Conservation (phyloP, 2,888 invertebrate species). For the Plemyria rubiginata region DNA sequence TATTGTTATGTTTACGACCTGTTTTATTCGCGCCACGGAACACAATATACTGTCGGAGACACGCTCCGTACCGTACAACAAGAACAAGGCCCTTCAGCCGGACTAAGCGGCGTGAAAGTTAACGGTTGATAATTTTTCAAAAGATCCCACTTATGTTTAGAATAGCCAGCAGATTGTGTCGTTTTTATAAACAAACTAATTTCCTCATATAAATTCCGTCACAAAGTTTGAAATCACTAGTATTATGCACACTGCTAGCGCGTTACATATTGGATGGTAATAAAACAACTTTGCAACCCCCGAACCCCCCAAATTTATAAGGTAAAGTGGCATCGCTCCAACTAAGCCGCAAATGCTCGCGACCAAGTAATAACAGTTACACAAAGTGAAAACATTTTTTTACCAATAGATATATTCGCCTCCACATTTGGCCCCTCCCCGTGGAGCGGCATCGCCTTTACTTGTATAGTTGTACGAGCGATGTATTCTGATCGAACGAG, state of each 20-base stretch:
- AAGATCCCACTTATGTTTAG: no score
- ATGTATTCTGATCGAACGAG: conserved; percentile 18
- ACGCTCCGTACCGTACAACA: not conserved
- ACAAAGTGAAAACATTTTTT: not conserved
- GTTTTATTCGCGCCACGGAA: conserved; percentile 4
- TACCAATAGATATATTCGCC: not conserved
- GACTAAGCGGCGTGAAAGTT: no score
- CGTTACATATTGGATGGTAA: no score
- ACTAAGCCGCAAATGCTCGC: not conserved
- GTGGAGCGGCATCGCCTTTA: not conserved
- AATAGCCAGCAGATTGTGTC: no score
- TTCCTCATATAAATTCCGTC: not conserved
- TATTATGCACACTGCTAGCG: no score
- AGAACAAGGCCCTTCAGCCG: not conserved
- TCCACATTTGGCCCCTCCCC: not conserved
- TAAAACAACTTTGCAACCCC: no score
- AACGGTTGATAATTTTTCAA: no score
- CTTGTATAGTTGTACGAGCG: conserved; percentile 1
- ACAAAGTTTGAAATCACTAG: no score
- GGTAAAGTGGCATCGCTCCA: not conserved
- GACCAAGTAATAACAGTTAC: not conserved
- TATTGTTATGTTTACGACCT: conserved; percentile 9
- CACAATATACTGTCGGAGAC: not conserved
- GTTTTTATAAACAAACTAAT: not conserved
- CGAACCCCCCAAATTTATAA: no score